Evolutionary conservation across 2,797 vertebrate species (phyloP), one percentile per base, ranked within the genome.

Genomic region (Sebastes paucispinis): DNA sequence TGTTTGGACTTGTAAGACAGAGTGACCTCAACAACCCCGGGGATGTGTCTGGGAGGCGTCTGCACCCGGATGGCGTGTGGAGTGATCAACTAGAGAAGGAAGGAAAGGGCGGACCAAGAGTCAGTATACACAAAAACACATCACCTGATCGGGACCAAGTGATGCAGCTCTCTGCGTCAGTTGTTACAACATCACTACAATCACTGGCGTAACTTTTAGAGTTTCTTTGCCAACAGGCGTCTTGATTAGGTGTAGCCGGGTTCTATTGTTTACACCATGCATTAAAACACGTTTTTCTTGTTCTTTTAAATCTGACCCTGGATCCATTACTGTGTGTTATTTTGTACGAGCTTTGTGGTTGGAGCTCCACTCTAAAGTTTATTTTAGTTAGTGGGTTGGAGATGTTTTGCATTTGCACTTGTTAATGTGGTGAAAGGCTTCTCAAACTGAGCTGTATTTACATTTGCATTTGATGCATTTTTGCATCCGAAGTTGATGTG

Each of bases 1-100:
- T 99, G 98, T 93, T 99, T 99, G 47, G 98, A 99, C 85, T 99
- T 99, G 96, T 99, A 99, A 83, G 98, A 99, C 88, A 99, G 94
- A 88, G 98, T 99, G 92, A 99, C 98, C 95, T 99, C 98, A 59
- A 99, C 98, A 47, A 99, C 98, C 58, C 98, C 98, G 0, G 96
- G 95, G 87, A 96, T 96, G 94, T 96, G 96, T 86, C 95, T 93
- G 52, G 95, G 94, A 39, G 95, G 95, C 47, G 96, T 96, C 93
- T 96, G 95, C 70, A 96, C 95, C 67, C 95, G 91, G 87, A 96
- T 96, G 84, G 95, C 95, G 31, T 96, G 95, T 16, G 95, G 94
- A 18, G 95, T 96, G 88, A 96, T 96, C 87, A 96, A 81, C 95
- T 96, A 65, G 31, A 81, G 14, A 62, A 70, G 66, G 47, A 83